Percentiles rank a stretch among this genome's conserved stretches.
Conservation (phyloP, 1,140 invertebrate genomes). For the Halesus radiatus region DNA sequence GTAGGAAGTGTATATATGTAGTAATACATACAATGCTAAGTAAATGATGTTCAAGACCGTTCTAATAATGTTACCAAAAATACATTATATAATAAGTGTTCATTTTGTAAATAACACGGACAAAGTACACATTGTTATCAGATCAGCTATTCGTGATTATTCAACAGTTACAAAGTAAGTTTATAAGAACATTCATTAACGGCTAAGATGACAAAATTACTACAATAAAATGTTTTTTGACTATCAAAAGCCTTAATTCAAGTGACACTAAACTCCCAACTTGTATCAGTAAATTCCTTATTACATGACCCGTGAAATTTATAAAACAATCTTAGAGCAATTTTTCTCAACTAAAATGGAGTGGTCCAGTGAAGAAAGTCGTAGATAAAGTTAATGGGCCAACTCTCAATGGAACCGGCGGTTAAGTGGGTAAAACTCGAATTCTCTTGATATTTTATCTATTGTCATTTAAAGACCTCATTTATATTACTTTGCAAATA, state of each 20-base stretch:
- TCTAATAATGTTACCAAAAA: too few species aligned
- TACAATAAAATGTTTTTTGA: background rate
- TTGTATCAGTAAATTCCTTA: background rate
- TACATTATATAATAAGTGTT: too few species aligned
- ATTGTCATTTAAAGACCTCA: too few species aligned
- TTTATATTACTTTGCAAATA: background rate
- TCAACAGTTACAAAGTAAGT: too few species aligned
- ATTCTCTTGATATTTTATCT: too few species aligned
- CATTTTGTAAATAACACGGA: too few species aligned
- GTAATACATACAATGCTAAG: too few species aligned
- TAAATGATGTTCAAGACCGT: too few species aligned
- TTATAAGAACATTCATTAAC: background rate
- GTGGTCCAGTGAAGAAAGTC: background rate
- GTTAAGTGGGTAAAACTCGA: background rate
- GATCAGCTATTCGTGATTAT: too few species aligned
- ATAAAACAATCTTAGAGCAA: slow-evolving; percentile 5
- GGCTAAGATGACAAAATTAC: background rate
- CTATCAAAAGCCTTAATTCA: background rate
- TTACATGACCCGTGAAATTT: background rate
- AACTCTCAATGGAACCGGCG: background rate
- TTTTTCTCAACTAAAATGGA: background rate
- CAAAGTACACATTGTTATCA: too few species aligned
- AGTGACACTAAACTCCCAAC: background rate
- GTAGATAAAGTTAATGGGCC: slow-evolving; percentile 19
- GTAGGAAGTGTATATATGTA: too few species aligned